phyloP scores from a whole-genome alignment of 1,140 invertebrate genomes.

The Mizuhopecten yessoensis region DNA sequence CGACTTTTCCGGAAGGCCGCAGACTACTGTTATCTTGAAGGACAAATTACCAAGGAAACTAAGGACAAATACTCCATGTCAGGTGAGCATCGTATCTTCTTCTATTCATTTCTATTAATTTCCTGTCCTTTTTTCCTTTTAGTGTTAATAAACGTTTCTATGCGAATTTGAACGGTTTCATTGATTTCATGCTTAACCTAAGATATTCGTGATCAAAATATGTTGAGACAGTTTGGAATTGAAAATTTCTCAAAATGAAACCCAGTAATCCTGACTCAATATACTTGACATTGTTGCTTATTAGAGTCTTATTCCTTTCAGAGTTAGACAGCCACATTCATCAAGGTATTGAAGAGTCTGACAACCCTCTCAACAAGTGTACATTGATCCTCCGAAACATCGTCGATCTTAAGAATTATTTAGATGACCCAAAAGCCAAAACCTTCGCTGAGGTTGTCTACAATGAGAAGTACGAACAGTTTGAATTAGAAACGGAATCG shows the following conservation, averaged over 20 bases:
- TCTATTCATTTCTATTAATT: too few species aligned
- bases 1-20: conserved; percentile 76
- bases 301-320: conserved; percentile 57
- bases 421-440: conserved; percentile 67
- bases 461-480: conserved; percentile 71
- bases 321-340: conserved; percentile 75
- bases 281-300: background rate
- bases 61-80: conserved; percentile 75
- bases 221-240: too few species aligned
- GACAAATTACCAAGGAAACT: conserved; percentile 70
- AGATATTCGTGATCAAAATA: background rate
- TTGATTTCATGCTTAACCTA: too few species aligned
- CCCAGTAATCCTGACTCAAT: too few species aligned
- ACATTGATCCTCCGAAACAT: conserved; percentile 76
- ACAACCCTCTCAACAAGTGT: conserved; percentile 67
- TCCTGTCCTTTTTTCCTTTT: background rate
- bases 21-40: conserved; percentile 74
- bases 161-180: background rate
- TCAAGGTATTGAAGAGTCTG: conserved; percentile 68
- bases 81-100: conserved; percentile 62
- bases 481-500: conserved; percentile 69
- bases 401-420: conserved; percentile 80
- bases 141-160: background rate
- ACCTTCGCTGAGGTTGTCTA: conserved; percentile 74
- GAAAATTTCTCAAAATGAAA: too few species aligned